Conservation (phyloP, 2,888 invertebrate genomes). For the Rhaphigaster nebulosa region DNA sequence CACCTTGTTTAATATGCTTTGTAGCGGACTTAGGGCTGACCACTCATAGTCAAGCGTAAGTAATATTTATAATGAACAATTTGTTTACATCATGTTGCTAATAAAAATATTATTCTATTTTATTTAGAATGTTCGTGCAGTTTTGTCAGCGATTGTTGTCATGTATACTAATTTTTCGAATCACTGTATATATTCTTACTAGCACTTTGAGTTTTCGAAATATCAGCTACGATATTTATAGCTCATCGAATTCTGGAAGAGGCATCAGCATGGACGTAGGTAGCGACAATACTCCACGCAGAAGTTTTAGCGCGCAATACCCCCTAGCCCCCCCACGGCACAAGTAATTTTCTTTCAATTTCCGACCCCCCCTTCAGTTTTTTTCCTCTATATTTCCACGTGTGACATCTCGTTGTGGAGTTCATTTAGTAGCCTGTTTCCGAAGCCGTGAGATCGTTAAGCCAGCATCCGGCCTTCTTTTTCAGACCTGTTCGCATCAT, state of each 20-base stretch:
- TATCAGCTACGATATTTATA: neutral
- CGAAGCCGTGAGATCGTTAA: conserved; percentile 43
- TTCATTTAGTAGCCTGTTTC: conserved; percentile 42
- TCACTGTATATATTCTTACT: neutral
- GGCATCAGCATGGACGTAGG: neutral
- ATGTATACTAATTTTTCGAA: too few relatives aligned
- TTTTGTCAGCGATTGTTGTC: too few relatives aligned
- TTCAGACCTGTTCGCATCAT: conserved; percentile 22
- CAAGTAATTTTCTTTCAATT: conserved; percentile 58
- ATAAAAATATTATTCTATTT: too few relatives aligned
- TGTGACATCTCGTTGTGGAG: conserved; percentile 56
- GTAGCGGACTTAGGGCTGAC: too few relatives aligned
- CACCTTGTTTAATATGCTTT: too few relatives aligned
- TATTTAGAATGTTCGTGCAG: too few relatives aligned
- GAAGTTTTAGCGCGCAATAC: conserved; percentile 14
- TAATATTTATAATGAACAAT: too few relatives aligned
- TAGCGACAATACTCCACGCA: neutral
- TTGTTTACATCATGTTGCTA: too few relatives aligned
- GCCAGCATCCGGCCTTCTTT: conserved; percentile 38
- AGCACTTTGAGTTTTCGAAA: neutral
- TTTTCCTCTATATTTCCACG: conserved; percentile 29
- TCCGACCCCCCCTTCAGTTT: conserved; percentile 9
- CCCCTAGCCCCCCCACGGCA: neutral
- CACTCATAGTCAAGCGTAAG: too few relatives aligned
- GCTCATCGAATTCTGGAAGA: neutral